These are phyloP conservation scores for Protaetia brevitarsis DNA, from an alignment of 1,140 invertebrate species.

Conservation along the genomic window DNA sequence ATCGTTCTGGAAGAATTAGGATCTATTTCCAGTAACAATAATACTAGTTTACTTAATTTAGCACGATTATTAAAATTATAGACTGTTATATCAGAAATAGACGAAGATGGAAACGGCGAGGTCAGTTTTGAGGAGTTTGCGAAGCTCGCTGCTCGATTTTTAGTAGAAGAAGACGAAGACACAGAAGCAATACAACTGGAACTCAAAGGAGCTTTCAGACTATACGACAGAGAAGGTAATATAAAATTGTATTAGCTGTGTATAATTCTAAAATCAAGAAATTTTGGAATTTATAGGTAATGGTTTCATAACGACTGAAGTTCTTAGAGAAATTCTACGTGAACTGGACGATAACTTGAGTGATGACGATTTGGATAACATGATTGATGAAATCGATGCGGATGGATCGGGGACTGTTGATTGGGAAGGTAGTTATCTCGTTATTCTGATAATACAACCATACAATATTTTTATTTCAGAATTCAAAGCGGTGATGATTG, in stretches of 20 bases:
- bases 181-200: slow-evolving; percentile 69
- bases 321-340: slow-evolving; percentile 68
- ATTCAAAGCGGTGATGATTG: slow-evolving; percentile 80
- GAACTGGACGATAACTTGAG: slow-evolving; percentile 71
- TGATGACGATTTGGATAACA: slow-evolving; percentile 65
- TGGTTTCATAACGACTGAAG: slow-evolving; percentile 72
- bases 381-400: slow-evolving; percentile 76
- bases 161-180: slow-evolving; percentile 63
- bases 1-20: too few species aligned
- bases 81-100: slow-evolving; percentile 48
- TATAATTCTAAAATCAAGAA: too few species aligned
- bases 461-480: slow-evolving; percentile 57
- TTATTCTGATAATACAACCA: background rate
- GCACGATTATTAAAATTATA: slow-evolving; percentile 51
- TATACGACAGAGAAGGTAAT: slow-evolving; percentile 70
- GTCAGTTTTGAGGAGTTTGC: slow-evolving; percentile 60
- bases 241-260: background rate
- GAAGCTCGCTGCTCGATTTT: slow-evolving; percentile 50
- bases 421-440: slow-evolving; percentile 60
- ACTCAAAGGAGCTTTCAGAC: slow-evolving; percentile 75
- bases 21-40: too few species aligned
- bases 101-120: slow-evolving; percentile 50
- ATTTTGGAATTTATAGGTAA: slow-evolving; percentile 60
- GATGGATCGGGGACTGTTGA: slow-evolving; percentile 69
- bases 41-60: too few species aligned